These are phyloP conservation scores for Heterohyrax brucei DNA, from an alignment of 2,797 vertebrate genomes.

Conservation along the genomic window DNA sequence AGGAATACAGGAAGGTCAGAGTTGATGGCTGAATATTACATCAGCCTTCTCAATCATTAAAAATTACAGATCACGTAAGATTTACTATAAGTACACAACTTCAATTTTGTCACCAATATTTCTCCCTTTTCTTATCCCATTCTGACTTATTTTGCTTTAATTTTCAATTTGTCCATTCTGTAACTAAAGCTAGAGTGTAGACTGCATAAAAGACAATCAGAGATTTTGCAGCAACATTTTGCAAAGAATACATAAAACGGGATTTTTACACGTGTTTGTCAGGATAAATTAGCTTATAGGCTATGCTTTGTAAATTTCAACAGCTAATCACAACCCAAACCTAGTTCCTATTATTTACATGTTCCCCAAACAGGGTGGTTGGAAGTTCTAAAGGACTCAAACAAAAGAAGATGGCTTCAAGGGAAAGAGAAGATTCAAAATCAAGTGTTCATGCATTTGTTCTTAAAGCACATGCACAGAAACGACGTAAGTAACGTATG, in stretches of 20 bases:
- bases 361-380: background rate
- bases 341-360: background rate
- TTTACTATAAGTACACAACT: background rate
- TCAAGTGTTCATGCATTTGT: background rate
- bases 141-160: background rate
- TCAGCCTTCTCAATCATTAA: background rate
- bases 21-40: background rate
- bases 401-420: background rate
- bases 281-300: background rate
- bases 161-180: background rate
- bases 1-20: background rate
- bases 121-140: background rate
- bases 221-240: slow-evolving; percentile 43
- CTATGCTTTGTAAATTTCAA: background rate
- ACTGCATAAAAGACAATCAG: background rate
- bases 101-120: background rate
- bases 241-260: background rate
- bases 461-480: background rate
- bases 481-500: background rate
- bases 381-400: background rate
- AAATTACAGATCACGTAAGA: background rate
- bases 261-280: background rate
- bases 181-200: background rate
- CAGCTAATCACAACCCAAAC: background rate
- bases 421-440: background rate